Evolutionary conservation across 1,140 invertebrate species (phyloP), one percentile per base, ranked within the genome.

Genomic region (Drosophila varians): DNA sequence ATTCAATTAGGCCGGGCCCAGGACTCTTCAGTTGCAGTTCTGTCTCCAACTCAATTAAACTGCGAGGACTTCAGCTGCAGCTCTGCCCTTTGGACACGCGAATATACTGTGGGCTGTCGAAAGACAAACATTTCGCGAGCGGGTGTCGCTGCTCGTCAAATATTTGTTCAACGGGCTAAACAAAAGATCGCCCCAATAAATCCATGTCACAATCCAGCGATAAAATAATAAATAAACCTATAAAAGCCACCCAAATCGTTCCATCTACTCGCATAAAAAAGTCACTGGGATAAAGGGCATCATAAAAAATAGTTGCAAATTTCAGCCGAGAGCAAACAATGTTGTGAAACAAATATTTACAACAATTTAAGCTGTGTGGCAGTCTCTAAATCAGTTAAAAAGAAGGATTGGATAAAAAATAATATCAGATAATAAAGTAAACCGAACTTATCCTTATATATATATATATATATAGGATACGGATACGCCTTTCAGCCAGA

Each of bases 331-430:
- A 74, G 77, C 82, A 87, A 86, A 86, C 80, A 86, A 55, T 71
- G 74, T 70, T 64, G 70, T 68, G 62, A 57, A 69, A 53, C 80
- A 87, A 86, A 86, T 87, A 86, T 86, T 86, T 87, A 71, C 77
- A 87, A 64, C 69, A 80, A 69, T 80, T 86, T 86, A 66, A 87
- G 70, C 76, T 77, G 23, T 25, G 28, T 58, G 28, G 16, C 45
- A 66, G 25, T 19, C 18, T 6, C 42, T 42, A 36, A 54, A 38
- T 64, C 53, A 68, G n/a, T n/a, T n/a, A n/a, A n/a, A n/a, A n/a
- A n/a, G n/a, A n/a, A n/a, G n/a, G n/a, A n/a, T n/a, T n/a, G n/a
- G n/a, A n/a, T n/a, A n/a, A n/a, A n/a, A n/a, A n/a, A n/a, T n/a
- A n/a, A n/a, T n/a, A n/a, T n/a, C n/a, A n/a, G 21, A 21, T 4